Evolutionary conservation across 2,113 vertebrate genomes (phyloP), one percentile per base, ranked within the genome.

Genomic region (Vombatus ursinus): DNA sequence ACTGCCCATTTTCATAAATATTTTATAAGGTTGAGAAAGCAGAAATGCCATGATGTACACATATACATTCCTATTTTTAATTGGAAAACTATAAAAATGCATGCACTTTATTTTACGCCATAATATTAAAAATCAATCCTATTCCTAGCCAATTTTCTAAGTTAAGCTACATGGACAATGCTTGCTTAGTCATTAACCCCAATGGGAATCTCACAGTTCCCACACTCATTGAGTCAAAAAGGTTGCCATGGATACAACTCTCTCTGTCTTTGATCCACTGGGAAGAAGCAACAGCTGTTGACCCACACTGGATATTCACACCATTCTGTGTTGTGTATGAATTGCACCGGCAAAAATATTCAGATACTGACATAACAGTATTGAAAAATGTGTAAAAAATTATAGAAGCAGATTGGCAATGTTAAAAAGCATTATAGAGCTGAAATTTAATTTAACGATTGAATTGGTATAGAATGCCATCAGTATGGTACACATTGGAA

Each of bases 191-290:
- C 93, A 92, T 94, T 57, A 95, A 94, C 91, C 91, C 49, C 50
- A 44, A 19, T 90, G 92, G 95, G 90, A 96, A 92, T 93, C 92
- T 91, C 23, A 26, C 44, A 90, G 90, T 91, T 96, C 54, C 91
- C 91, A 95, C 84, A 68, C 77, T 90, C 52, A 44, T 52, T 96
- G 94, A 92, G 57, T 96, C 93, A 92, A 0, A 92, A 22, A 93
- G 94, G 94, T 97, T 92, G 95, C 94, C 93, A 96, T 95, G 94
- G 97, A 95, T 94, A 97, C 91, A 94, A 28, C 50, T 89, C n/a
- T 91, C 52, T 95, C 95, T 95, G 26, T 50, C 57, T 91, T 96
- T 94, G 48, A 77, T 53, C 92, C 54, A 52, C 23, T 14, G 94
- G 19, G 28, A n/a, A 92, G 26, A 14, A 95, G 89, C 93, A 93